Conservation (phyloP, 2,113 vertebrate species). For the Hiodon tergisus region DNA sequence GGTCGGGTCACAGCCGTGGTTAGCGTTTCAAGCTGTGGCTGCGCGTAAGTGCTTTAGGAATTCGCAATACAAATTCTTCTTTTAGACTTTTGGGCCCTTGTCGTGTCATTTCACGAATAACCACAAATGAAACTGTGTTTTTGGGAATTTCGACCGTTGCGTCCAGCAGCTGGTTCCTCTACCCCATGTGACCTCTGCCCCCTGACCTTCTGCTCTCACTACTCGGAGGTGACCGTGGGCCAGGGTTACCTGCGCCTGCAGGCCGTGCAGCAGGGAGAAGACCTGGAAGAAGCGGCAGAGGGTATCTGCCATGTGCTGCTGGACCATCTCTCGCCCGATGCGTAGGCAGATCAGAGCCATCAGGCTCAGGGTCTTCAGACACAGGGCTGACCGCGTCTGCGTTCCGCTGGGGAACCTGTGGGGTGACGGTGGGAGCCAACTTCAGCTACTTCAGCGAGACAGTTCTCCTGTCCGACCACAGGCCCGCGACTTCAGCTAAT, state of each 20-base stretch:
- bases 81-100: too few relatives aligned
- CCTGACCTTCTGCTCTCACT: not conserved
- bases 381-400: conserved; percentile 84
- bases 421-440: conserved; percentile 17
- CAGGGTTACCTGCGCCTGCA: conserved; percentile 72
- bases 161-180: too few relatives aligned
- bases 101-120: too few relatives aligned
- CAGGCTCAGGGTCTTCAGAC: conserved; percentile 87
- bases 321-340: conserved; percentile 96
- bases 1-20: not conserved
- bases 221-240: not conserved
- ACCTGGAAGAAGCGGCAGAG: conserved; percentile 79
- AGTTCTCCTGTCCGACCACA: too few relatives aligned
- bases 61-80: not conserved
- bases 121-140: too few relatives aligned
- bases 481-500: too few relatives aligned
- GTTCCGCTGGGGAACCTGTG: conserved; percentile 87
- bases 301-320: conserved; percentile 85
- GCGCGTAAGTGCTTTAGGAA: not conserved
- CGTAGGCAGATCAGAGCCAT: conserved; percentile 90
- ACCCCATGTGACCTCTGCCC: too few relatives aligned
- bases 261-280: conserved; percentile 76
- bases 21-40: not conserved
- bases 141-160: too few relatives aligned
- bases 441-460: too few relatives aligned